phyloP scores from a whole-genome alignment of 2,113 vertebrate species.

The Leptobrachium leishanense region DNA sequence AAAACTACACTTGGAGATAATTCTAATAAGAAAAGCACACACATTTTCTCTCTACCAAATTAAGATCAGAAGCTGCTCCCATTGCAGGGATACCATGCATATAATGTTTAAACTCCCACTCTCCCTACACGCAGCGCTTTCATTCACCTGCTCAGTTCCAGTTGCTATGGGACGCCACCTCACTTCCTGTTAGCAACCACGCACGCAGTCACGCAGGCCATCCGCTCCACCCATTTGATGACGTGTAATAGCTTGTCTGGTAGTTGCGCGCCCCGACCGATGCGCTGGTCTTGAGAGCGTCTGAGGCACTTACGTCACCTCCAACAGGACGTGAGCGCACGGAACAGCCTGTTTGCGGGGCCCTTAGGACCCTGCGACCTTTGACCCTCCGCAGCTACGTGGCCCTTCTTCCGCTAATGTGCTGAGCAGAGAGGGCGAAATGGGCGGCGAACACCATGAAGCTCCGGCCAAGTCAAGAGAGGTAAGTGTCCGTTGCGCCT shows the following conservation, averaged over 20 bases:
- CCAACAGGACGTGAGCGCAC: neutral
- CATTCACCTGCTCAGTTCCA: neutral
- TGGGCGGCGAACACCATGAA: slow-evolving; percentile 64
- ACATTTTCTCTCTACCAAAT: too few relatives aligned
- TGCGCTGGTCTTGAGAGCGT: too few relatives aligned
- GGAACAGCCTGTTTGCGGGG: slow-evolving; percentile 10
- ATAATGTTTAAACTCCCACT: too few relatives aligned
- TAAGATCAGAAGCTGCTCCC: too few relatives aligned
- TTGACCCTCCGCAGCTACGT: neutral
- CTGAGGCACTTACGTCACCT: slow-evolving; percentile 7
- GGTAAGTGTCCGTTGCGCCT: slow-evolving; percentile 51
- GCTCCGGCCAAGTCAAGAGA: slow-evolving; percentile 73
- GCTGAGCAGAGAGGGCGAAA: slow-evolving; percentile 1
- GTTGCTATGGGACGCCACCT: slow-evolving; percentile 29
- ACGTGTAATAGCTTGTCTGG: neutral
- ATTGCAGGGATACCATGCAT: too few relatives aligned
- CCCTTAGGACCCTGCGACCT: neutral
- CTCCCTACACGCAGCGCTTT: too few relatives aligned
- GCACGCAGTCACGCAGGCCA: neutral
- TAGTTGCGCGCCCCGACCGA: too few relatives aligned
- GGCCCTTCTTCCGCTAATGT: neutral
- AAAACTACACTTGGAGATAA: too few relatives aligned
- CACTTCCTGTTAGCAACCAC: neutral
- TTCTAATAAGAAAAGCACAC: too few relatives aligned
- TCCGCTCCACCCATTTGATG: too few relatives aligned